phyloP scores from a whole-genome alignment of 2,888 invertebrate species.

The Thalpophila matura region DNA sequence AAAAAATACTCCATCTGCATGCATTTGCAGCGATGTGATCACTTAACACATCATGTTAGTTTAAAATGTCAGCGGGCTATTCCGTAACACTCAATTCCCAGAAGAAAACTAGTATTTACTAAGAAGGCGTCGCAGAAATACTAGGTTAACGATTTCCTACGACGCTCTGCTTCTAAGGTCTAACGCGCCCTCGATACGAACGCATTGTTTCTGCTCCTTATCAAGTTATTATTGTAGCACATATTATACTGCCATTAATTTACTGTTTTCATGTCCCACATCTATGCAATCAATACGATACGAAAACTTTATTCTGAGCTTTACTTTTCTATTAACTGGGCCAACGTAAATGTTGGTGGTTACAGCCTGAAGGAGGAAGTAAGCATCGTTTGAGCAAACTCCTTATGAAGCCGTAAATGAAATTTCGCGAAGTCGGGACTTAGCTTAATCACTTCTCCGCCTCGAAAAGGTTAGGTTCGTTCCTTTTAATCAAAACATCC shows the following conservation, averaged over 20 bases:
- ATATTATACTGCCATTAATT: slow-evolving; percentile 73
- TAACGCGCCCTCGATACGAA: slow-evolving; percentile 75
- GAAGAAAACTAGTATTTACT: slow-evolving; percentile 52
- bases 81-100: slow-evolving; percentile 26
- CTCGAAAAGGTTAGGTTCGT: slow-evolving; percentile 33
- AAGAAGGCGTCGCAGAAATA: slow-evolving; percentile 63
- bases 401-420: slow-evolving; percentile 42
- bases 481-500: slow-evolving; percentile 39
- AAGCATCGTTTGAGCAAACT: slow-evolving; percentile 15
- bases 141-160: slow-evolving; percentile 82
- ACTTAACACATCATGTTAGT: slow-evolving; percentile 32
- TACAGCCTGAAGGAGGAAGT: slow-evolving; percentile 4
- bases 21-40: slow-evolving; percentile 17
- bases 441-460: slow-evolving; percentile 27
- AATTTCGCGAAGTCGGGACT: slow-evolving; percentile 36
- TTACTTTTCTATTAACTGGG: slow-evolving; percentile 42
- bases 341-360: slow-evolving; percentile 21
- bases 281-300: slow-evolving; percentile 74
- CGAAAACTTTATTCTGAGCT: slow-evolving; percentile 30
- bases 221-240: slow-evolving; percentile 76
- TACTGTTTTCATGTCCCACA: slow-evolving; percentile 80
- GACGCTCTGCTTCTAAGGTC: slow-evolving; percentile 73
- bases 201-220: slow-evolving; percentile 80
- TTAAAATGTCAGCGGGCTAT: slow-evolving; percentile 34
- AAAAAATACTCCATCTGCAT: background rate